A percentile compares a stretch with the other conserved stretches of the same genome.
Conservation (phyloP, 2,113 vertebrate genomes). For the Paradisaea rubra region DNA sequence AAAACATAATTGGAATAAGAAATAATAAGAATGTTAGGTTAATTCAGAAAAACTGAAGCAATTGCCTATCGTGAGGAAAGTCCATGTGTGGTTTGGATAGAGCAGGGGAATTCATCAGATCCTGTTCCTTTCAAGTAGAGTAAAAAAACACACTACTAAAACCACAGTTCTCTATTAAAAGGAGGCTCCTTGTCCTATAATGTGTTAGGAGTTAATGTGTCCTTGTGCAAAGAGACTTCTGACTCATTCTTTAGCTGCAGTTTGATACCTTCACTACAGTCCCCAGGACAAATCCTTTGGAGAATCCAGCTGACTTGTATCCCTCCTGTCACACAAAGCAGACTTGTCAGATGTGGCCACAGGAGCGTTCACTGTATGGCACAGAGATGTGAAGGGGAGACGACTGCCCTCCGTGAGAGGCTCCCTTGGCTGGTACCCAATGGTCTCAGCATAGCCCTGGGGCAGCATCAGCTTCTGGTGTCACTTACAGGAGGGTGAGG, state of each 20-base stretch:
- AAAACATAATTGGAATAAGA: neutral
- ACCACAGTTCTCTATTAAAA: neutral
- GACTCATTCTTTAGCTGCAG: neutral
- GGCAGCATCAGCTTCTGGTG: neutral
- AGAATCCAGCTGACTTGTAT: neutral
- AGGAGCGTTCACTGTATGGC: neutral
- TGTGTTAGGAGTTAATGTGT: neutral
- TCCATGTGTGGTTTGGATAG: neutral
- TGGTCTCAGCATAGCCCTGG: neutral
- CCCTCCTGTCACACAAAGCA: fast-evolving
- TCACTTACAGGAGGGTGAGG: neutral
- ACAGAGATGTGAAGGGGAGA: neutral
- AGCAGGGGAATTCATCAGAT: neutral
- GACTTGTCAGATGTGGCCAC: neutral
- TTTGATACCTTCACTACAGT: neutral
- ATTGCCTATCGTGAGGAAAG: neutral
- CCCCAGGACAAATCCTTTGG: neutral
- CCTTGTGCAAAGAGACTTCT: neutral
- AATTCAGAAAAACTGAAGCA: neutral
- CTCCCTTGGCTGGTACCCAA: neutral
- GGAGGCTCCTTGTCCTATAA: neutral
- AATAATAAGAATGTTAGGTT: neutral
- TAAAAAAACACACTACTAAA: neutral
- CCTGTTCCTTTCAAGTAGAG: neutral
- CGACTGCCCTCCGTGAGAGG: neutral